These are phyloP conservation scores for Sesamia nonagrioides DNA, from an alignment of 1,140 invertebrate genomes.

Conservation along the genomic window DNA sequence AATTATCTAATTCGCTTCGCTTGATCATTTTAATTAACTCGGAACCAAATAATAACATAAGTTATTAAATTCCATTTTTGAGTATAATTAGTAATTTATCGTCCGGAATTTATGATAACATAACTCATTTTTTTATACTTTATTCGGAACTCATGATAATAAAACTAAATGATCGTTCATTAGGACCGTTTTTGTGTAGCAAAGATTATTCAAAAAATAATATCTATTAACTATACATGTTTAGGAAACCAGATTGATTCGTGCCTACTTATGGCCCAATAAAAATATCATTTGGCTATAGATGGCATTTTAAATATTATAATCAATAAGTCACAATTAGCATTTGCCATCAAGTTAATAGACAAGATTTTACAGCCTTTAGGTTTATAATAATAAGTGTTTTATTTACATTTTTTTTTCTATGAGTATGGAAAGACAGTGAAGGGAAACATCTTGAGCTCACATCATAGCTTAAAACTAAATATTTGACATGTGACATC, in stretches of 20 bases:
- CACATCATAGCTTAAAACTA: too few species aligned
- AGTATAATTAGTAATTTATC: slow-evolving; percentile 29
- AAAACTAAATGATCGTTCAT: neutral
- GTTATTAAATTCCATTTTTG: slow-evolving; percentile 29
- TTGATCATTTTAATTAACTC: slow-evolving; percentile 79
- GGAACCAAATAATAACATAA: slow-evolving; percentile 46
- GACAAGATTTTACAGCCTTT: too few species aligned
- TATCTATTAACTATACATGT: slow-evolving; percentile 18
- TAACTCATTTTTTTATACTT: slow-evolving; percentile 20
- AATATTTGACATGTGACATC: too few species aligned
- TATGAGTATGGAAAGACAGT: too few species aligned
- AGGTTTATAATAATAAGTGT: too few species aligned
- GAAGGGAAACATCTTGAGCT: too few species aligned
- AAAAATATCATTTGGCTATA: slow-evolving; percentile 31
- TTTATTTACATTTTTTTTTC: too few species aligned
- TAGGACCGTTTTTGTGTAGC: neutral
- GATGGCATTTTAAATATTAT: neutral
- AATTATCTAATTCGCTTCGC: slow-evolving; percentile 78
- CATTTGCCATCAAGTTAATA: neutral
- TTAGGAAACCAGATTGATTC: slow-evolving; percentile 29
- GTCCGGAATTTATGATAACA: slow-evolving; percentile 39
- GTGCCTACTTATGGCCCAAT: neutral
- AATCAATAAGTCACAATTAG: neutral
- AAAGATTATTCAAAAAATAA: slow-evolving; percentile 19
- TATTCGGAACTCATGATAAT: slow-evolving; percentile 9